Conservation (phyloP, 2,797 vertebrate genomes). For the Trichosurus vulpecula region DNA sequence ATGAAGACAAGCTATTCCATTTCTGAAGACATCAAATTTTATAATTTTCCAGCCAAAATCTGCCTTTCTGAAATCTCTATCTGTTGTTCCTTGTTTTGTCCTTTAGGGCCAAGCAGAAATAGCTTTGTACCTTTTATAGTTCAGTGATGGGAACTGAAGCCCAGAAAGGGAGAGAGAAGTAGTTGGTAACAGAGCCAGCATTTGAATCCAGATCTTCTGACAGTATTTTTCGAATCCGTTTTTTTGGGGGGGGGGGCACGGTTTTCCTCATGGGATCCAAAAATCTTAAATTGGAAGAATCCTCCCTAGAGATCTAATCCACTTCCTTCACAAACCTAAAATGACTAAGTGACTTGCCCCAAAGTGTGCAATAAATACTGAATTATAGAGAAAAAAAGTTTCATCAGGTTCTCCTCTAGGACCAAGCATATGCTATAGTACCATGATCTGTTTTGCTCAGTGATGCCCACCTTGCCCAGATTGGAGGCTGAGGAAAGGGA, state of each 20-base stretch:
- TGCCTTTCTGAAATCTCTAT: neutral
- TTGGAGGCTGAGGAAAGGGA: neutral
- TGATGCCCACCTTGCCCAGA: neutral
- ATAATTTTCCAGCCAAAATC: neutral
- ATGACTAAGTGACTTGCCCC: neutral
- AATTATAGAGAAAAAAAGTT: neutral
- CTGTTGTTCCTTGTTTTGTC: neutral
- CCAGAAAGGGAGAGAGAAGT: neutral
- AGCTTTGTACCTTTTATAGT: neutral
- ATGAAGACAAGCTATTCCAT: neutral
- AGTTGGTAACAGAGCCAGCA: neutral
- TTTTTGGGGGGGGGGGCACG: neutral
- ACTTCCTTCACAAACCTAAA: neutral
- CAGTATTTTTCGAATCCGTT: neutral
- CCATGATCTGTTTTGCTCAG: neutral
- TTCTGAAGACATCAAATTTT: neutral
- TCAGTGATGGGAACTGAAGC: neutral
- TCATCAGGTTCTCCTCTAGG: neutral
- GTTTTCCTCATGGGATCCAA: neutral
- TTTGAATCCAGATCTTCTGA: neutral
- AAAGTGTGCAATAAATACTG: neutral
- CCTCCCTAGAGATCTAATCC: neutral
- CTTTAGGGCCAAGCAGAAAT: neutral
- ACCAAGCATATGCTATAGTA: neutral
- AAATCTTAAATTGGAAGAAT: neutral